Percentiles rank a stretch among this genome's conserved stretches.
These are phyloP conservation scores for Iguana delicatissima DNA, from an alignment of 2,797 vertebrate species.

Conservation along the genomic window DNA sequence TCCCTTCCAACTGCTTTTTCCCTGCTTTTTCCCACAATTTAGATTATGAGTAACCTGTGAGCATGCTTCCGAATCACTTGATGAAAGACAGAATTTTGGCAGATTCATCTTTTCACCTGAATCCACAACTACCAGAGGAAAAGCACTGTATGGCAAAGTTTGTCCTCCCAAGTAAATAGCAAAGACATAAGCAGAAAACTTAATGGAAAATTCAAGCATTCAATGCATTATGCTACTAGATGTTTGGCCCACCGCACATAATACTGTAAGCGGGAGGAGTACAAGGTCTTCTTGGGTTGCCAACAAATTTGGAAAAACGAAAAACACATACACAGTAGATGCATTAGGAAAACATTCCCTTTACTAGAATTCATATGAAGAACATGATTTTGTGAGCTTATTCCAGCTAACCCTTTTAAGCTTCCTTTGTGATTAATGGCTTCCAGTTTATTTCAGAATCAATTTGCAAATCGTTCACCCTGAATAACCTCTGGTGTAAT, in stretches of 20 bases:
- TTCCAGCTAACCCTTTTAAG: slow-evolving; percentile 20
- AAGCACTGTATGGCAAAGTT: neutral
- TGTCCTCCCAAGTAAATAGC: neutral
- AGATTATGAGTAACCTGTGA: neutral
- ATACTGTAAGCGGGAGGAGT: neutral
- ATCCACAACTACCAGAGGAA: neutral
- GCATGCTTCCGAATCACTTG: neutral
- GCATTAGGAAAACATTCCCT: neutral
- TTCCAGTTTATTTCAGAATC: slow-evolving; percentile 44
- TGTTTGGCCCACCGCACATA: neutral
- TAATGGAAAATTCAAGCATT: neutral
- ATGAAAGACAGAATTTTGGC: neutral
- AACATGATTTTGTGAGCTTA: slow-evolving; percentile 30
- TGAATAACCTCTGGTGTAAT: slow-evolving; percentile 41
- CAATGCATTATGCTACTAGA: neutral
- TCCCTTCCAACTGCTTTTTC: neutral
- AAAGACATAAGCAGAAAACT: neutral
- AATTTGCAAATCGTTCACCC: slow-evolving; percentile 37
- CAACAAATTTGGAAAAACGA: neutral
- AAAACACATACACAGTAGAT: neutral
- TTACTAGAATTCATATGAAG: slow-evolving; percentile 17
- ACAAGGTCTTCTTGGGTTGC: neutral
- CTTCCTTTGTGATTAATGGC: slow-evolving; percentile 20
- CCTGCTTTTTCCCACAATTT: neutral
- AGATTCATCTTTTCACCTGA: neutral